A percentile compares a stretch with the other conserved stretches of the same genome.
phyloP scores from a whole-genome alignment of 2,888 invertebrate species.

The Diarsia rubi region DNA sequence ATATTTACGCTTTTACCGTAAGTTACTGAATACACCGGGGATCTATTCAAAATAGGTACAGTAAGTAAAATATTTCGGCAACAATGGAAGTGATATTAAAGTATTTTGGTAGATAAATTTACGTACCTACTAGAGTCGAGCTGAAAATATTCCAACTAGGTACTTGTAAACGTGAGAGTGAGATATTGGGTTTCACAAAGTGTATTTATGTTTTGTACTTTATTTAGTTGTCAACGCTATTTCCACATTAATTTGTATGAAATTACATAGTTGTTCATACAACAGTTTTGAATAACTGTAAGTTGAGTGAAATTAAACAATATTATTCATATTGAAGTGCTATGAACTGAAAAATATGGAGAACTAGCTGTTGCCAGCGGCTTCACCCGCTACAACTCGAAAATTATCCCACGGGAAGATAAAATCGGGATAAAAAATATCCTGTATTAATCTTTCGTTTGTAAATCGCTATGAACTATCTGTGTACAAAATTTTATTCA shows the following conservation, averaged over 20 bases:
- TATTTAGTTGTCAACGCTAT: conserved; percentile 26
- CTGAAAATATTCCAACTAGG: conserved; percentile 32
- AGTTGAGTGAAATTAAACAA: background rate
- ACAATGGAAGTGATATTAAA: conserved; percentile 32
- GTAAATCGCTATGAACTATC: no score
- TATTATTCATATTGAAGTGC: background rate
- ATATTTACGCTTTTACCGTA: conserved; percentile 44
- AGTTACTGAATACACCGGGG: conserved; percentile 34
- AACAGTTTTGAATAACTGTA: background rate
- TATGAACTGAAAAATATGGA: no score
- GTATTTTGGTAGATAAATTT: conserved; percentile 35
- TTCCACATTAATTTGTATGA: conserved; percentile 27
- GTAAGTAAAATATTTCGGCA: conserved; percentile 10
- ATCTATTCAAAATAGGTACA: conserved; percentile 19
- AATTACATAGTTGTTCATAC: conserved; percentile 1
- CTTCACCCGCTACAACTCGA: no score
- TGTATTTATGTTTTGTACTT: conserved; percentile 25
- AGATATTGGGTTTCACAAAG: conserved; percentile 48
- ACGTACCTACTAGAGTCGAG: conserved; percentile 7
- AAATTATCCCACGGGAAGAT: no score
- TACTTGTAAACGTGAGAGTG: conserved; percentile 12
- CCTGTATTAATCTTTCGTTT: no score
- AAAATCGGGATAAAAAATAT: no score
- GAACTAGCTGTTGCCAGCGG: no score
- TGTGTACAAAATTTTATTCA: no score